Percentiles rank a stretch among this genome's conserved stretches.
These are phyloP conservation scores for Nomada flava DNA, from an alignment of 2,888 invertebrate species.

Conservation along the genomic window DNA sequence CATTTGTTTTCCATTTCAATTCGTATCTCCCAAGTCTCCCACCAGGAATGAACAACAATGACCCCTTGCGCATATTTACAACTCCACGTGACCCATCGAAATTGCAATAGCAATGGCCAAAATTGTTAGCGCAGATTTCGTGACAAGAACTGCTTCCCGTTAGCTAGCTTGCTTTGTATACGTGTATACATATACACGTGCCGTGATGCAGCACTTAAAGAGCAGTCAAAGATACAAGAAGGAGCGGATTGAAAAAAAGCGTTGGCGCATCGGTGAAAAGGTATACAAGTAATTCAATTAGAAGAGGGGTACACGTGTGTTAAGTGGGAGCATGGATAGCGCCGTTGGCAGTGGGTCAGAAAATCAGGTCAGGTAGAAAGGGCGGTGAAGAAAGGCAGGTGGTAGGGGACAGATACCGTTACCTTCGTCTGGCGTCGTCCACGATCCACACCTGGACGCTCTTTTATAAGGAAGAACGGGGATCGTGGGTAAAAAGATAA, in stretches of 20 bases:
- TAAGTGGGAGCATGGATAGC: background rate
- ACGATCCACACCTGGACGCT: constrained; percentile 46
- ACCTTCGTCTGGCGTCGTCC: constrained; percentile 63
- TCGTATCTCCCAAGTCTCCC: too few relatives aligned
- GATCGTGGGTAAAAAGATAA: constrained; percentile 45
- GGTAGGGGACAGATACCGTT: constrained; percentile 66
- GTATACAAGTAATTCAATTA: constrained; percentile 60
- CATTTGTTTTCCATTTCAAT: too few relatives aligned
- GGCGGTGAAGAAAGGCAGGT: constrained; percentile 44
- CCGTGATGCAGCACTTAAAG: too few relatives aligned
- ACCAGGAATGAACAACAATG: too few relatives aligned
- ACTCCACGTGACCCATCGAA: too few relatives aligned
- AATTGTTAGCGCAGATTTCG: too few relatives aligned
- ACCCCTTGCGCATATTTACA: too few relatives aligned
- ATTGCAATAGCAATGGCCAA: too few relatives aligned
- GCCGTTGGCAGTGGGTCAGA: constrained; percentile 71
- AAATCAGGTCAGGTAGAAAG: constrained; percentile 71
- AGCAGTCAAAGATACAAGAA: too few relatives aligned
- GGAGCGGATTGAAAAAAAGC: constrained; percentile 35
- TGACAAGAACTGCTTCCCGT: too few relatives aligned
- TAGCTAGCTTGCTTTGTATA: too few relatives aligned
- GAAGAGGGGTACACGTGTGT: constrained; percentile 31
- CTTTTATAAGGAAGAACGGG: constrained; percentile 53
- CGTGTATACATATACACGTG: too few relatives aligned
- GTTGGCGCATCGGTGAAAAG: constrained; percentile 28